Percentiles rank a stretch among this genome's conserved stretches.
Conservation (phyloP, 2,888 invertebrate genomes). For the Drosophila imparisetae region DNA sequence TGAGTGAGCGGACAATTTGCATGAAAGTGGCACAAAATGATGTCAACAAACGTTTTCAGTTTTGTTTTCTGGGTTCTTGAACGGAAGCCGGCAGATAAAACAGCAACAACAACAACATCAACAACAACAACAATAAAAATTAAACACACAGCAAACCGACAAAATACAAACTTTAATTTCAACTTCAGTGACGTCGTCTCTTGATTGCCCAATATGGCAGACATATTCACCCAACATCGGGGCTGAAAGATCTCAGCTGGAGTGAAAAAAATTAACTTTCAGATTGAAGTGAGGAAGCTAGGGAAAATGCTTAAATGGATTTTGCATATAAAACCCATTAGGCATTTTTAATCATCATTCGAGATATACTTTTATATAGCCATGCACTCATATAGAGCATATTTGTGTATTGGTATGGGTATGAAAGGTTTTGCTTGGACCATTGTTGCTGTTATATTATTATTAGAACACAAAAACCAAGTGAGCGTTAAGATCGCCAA, state of each 20-base stretch:
- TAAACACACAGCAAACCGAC: constrained; percentile 15
- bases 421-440: constrained; percentile 44
- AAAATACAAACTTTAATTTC: constrained; percentile 44
- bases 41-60: constrained; percentile 55
- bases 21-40: constrained; percentile 76
- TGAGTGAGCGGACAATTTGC: constrained; percentile 69
- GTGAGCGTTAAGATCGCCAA: constrained; percentile 75
- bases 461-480: constrained; percentile 78
- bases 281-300: constrained; percentile 65
- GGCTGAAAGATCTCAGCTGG: constrained; percentile 12
- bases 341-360: constrained; percentile 52
- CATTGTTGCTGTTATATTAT: constrained; percentile 49
- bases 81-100: constrained; percentile 70
- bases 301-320: constrained; percentile 56
- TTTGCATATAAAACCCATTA: constrained; percentile 75
- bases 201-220: constrained; percentile 68
- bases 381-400: neutral
- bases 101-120: constrained; percentile 24
- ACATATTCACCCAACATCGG: constrained; percentile 37
- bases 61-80: constrained; percentile 51
- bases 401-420: neutral
- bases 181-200: constrained; percentile 38
- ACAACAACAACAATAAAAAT: constrained; percentile 23
- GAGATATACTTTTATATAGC: neutral
- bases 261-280: constrained; percentile 57